Percentiles rank a stretch among this genome's conserved stretches.
phyloP scores from a whole-genome alignment of 2,888 invertebrate genomes.

The Tenodera sinensis region DNA sequence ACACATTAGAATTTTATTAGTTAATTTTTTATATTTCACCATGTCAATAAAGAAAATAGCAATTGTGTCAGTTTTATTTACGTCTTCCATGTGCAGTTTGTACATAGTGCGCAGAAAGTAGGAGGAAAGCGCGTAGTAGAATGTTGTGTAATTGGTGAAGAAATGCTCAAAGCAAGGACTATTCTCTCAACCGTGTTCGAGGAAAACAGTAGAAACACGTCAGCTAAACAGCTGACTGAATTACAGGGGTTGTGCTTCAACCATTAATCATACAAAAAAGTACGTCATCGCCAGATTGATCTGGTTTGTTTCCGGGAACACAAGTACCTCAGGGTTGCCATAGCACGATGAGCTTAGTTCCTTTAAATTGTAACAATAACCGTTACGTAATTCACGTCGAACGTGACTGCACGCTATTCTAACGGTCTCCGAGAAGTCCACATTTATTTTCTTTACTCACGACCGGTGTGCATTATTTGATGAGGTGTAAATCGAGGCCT shows the following conservation, averaged over 20 bases:
- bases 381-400: not conserved
- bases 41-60: too few relatives aligned
- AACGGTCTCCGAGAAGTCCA: not conserved
- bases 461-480: not conserved
- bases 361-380: not conserved
- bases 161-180: not conserved
- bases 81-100: too few relatives aligned
- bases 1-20: too few relatives aligned
- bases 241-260: not conserved
- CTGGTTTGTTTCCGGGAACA: not conserved
- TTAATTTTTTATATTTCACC: too few relatives aligned
- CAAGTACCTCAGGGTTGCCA: not conserved
- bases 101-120: too few relatives aligned
- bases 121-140: not conserved
- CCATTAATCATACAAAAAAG: not conserved
- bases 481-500: too few relatives aligned
- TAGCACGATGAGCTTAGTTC: not conserved
- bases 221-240: not conserved
- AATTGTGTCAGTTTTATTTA: too few relatives aligned
- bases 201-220: not conserved
- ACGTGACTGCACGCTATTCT: not conserved
- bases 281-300: not conserved
- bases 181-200: not conserved
- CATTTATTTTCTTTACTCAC: not conserved
- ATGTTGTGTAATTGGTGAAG: not conserved